Percentiles rank a stretch among this genome's conserved stretches.
phyloP scores from a whole-genome alignment of 1,140 invertebrate species.

The Pogonognathellus flavescens region DNA sequence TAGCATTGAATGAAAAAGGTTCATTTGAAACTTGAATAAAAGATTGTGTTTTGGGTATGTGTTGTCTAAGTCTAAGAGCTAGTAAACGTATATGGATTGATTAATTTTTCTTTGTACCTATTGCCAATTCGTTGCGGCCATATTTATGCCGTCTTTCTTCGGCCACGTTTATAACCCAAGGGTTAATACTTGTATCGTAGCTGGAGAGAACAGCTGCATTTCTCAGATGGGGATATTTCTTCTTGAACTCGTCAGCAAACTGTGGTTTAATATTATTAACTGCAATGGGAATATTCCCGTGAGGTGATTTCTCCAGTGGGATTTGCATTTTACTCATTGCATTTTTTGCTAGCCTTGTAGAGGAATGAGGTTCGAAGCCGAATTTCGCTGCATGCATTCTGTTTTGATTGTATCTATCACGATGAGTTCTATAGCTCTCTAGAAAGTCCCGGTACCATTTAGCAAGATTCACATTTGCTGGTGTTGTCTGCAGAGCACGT shows the following conservation, averaged over 20 bases:
- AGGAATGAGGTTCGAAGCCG: not conserved
- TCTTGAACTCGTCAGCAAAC: not conserved
- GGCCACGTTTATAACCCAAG: not conserved
- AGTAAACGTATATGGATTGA: too few relatives aligned
- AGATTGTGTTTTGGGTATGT: too few relatives aligned
- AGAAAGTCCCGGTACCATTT: constrained; percentile 18
- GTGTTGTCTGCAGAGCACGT: not conserved
- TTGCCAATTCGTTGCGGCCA: not conserved
- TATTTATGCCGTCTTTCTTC: not conserved
- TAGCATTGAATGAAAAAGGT: too few relatives aligned
- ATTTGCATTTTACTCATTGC: not conserved
- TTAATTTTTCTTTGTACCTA: not conserved
- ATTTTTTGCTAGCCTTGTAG: not conserved
- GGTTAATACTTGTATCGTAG: not conserved
- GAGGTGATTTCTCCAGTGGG: not conserved
- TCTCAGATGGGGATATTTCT: not conserved
- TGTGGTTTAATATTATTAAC: not conserved
- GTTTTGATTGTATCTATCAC: not conserved
- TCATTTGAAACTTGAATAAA: too few relatives aligned
- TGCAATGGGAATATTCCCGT: not conserved
- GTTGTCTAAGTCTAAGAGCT: too few relatives aligned
- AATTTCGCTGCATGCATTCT: not conserved
- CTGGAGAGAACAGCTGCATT: not conserved
- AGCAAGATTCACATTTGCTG: not conserved
- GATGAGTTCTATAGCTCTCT: not conserved